A percentile compares a stretch with the other conserved stretches of the same genome.
These are phyloP conservation scores for Pangasianodon hypophthalmus DNA, from an alignment of 2,113 vertebrate genomes.

Conservation along the genomic window DNA sequence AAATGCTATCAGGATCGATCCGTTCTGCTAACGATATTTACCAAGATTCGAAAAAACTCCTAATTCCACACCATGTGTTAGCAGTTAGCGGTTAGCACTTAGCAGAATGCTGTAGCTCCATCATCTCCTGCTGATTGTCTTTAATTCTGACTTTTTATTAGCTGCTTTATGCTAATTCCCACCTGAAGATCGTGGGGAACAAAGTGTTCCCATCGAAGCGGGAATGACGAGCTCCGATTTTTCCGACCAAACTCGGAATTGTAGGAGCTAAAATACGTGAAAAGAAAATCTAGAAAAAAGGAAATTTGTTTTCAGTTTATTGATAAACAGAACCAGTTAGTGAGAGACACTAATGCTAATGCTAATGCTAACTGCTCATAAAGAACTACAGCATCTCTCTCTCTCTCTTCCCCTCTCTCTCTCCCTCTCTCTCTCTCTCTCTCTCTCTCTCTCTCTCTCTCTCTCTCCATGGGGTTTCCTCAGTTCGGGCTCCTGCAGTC, in stretches of 20 bases:
- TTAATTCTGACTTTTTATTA: background rate
- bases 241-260: background rate
- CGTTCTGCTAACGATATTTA: background rate
- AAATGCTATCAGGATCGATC: background rate
- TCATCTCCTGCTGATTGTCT: background rate
- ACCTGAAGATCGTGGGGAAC: background rate
- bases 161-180: background rate
- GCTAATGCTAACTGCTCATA: background rate
- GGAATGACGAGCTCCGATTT: background rate
- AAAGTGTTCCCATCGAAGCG: too few species aligned
- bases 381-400: background rate
- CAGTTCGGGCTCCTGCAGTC: background rate
- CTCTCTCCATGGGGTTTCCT: background rate
- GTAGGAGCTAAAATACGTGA: background rate
- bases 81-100: too few species aligned
- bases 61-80: background rate
- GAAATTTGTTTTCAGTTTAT: background rate
- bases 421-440: background rate
- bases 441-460: background rate
- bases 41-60: background rate
- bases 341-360: background rate
- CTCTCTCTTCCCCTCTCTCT: background rate
- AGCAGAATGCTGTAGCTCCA: too few species aligned
- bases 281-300: background rate
- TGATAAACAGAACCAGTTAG: background rate